Evolutionary conservation across 2,888 invertebrate species (phyloP).

Genomic region (Amiota communis): DNA sequence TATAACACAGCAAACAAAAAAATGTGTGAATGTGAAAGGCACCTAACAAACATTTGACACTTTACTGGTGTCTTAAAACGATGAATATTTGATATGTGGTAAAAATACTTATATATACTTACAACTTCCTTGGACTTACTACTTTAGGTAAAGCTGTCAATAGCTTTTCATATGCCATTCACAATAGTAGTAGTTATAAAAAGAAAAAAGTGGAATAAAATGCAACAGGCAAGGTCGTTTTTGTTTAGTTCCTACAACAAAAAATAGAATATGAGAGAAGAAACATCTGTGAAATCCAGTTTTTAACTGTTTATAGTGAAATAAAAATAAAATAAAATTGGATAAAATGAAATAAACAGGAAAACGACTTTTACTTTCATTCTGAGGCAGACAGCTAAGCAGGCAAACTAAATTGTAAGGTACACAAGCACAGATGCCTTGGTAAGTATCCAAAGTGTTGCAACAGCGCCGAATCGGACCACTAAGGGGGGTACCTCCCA

Average conservation of each 20-base stretch:
- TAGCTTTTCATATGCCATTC: too few species aligned
- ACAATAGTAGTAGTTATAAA: background rate
- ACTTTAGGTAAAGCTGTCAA: too few species aligned
- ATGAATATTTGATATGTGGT: background rate
- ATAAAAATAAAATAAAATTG: background rate
- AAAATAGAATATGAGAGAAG: background rate
- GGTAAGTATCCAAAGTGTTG: too few species aligned
- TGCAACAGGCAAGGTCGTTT: conserved; percentile 13
- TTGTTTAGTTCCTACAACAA: background rate
- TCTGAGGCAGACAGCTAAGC: conserved; percentile 8
- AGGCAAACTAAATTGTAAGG: too few species aligned
- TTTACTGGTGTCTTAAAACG: background rate
- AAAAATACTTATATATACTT: background rate
- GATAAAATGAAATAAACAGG: background rate
- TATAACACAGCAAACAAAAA: too few species aligned
- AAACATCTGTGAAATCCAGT: conserved; percentile 10
- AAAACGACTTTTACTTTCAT: conserved; percentile 29
- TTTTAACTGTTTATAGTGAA: background rate
- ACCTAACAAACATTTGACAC: background rate
- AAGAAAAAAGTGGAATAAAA: background rate
- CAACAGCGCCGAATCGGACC: too few species aligned
- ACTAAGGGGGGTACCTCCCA: too few species aligned
- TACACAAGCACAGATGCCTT: too few species aligned
- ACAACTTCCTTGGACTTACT: background rate
- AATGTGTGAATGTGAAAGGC: conserved; percentile 18